Conservation (phyloP, 2,113 vertebrate species). For the Perognathus longimembris region DNA sequence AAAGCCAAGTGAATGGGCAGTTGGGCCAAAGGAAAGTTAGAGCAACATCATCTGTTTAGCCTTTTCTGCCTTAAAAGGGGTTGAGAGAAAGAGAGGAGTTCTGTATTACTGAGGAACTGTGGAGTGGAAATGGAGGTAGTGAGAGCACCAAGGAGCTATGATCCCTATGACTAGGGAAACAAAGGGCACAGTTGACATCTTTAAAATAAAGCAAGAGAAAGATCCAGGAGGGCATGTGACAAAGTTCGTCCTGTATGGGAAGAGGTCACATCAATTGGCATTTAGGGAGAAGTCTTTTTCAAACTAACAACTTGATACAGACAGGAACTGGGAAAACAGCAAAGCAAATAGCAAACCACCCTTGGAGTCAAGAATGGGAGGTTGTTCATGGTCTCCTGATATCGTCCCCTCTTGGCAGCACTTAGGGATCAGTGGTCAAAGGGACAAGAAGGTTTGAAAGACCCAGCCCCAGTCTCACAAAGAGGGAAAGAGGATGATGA, state of each 20-base stretch:
- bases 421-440: neutral
- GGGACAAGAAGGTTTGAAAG: neutral
- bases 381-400: neutral
- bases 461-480: neutral
- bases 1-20: neutral
- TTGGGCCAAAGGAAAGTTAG: neutral
- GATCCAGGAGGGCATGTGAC: fast-evolving
- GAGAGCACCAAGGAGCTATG: neutral
- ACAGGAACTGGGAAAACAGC: neutral
- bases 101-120: neutral
- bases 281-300: too few species aligned
- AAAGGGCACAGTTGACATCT: neutral
- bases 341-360: neutral
- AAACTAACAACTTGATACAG: neutral
- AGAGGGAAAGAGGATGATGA: neutral
- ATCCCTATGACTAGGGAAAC: neutral
- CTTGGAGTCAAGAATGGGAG: neutral
- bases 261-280: neutral
- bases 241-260: neutral
- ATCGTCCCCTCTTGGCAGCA: neutral
- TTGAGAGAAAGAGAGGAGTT: fast-evolving
- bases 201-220: slow-evolving; percentile 6
- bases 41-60: neutral
- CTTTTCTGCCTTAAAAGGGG: neutral
- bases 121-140: neutral